phyloP scores from a whole-genome alignment of 2,113 vertebrate genomes.

The Bubo scandiacus region DNA sequence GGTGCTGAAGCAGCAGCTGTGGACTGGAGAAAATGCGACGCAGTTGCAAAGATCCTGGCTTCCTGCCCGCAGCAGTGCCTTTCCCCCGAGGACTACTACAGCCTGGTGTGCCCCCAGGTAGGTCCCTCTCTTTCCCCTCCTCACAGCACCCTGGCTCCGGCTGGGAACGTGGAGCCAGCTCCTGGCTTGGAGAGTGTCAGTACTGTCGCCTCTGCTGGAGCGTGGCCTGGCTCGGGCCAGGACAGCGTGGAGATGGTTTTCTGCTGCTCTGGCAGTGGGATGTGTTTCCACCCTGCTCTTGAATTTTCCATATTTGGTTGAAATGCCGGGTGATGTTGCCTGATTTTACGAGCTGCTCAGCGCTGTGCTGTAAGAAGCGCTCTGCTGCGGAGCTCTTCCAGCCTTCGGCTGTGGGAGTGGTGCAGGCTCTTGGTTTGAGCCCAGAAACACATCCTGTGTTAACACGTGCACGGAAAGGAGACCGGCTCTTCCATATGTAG shows the following conservation, averaged over 20 bases:
- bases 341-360: background rate
- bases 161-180: background rate
- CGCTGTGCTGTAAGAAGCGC: background rate
- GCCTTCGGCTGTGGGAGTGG: background rate
- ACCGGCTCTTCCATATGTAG: background rate
- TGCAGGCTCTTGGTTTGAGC: background rate
- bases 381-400: background rate
- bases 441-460: background rate
- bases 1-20: slow-evolving; percentile 74
- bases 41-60: slow-evolving; percentile 86
- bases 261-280: background rate
- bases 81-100: slow-evolving; percentile 85
- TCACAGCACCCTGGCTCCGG: background rate
- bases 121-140: background rate
- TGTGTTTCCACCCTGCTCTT: rapidly evolving
- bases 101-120: slow-evolving; percentile 90
- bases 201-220: background rate
- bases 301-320: background rate
- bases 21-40: slow-evolving; percentile 92
- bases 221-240: background rate
- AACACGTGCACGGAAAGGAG: background rate
- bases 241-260: rapidly evolving
- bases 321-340: background rate
- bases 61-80: slow-evolving; percentile 91
- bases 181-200: rapidly evolving